Evolutionary conservation across 1,140 invertebrate genomes (phyloP).

Genomic region (Aethina tumida): DNA sequence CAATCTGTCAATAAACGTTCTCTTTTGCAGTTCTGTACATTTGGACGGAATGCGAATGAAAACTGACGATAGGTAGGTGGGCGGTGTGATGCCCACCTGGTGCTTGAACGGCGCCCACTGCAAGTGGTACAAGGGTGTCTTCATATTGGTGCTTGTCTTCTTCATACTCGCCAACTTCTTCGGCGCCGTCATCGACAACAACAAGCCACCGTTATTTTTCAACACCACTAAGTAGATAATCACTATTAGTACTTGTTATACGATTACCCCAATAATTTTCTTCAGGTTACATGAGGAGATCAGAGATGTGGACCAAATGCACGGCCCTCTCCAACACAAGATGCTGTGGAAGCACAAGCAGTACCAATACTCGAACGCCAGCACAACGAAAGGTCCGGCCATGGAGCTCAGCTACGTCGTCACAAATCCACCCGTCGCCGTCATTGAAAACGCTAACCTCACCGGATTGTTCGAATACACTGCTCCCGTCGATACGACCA

Average conservation of each 20-base stretch:
- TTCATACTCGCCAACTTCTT: slow-evolving; percentile 31
- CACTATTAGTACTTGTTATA: slow-evolving; percentile 1
- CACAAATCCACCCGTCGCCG: background rate
- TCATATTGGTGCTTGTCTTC: slow-evolving; percentile 27
- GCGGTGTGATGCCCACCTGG: slow-evolving; percentile 24
- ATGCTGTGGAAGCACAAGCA: slow-evolving; percentile 14
- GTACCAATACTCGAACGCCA: slow-evolving; percentile 7
- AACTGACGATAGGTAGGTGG: slow-evolving; percentile 10
- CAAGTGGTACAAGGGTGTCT: slow-evolving; percentile 34
- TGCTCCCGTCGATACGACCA: slow-evolving; percentile 19
- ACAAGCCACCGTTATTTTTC: slow-evolving; percentile 16
- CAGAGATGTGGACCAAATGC: slow-evolving; percentile 12
- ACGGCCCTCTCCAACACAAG: slow-evolving; percentile 18
- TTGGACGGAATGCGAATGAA: background rate
- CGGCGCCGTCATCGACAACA: slow-evolving; percentile 27
- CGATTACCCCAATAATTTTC: slow-evolving; percentile 2
- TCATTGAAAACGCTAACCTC: background rate
- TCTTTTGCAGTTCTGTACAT: no score
- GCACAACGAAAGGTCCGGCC: no score
- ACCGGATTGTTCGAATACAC: slow-evolving; percentile 14
- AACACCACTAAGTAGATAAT: slow-evolving; percentile 27
- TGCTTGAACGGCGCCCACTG: slow-evolving; percentile 26
- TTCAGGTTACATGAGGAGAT: slow-evolving; percentile 9
- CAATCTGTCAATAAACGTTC: no score
- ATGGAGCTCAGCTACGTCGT: background rate